phyloP scores from a whole-genome alignment of 2,113 vertebrate species.

The Mustelus asterias region DNA sequence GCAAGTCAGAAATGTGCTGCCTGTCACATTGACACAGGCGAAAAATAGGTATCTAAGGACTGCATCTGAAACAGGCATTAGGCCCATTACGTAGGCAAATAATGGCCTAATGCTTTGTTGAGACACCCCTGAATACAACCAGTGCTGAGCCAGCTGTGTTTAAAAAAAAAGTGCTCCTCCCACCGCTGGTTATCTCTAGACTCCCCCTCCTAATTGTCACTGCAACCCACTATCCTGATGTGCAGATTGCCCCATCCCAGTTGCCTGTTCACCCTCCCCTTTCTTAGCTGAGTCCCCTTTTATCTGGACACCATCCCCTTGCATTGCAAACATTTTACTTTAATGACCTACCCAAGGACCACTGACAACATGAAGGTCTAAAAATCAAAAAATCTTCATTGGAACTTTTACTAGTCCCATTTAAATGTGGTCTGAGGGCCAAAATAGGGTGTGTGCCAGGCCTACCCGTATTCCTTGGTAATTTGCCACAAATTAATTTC shows the following conservation, averaged over 20 bases:
- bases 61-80: too few species aligned
- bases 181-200: not conserved
- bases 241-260: not conserved
- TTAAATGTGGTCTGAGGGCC: not conserved
- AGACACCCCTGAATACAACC: too few species aligned
- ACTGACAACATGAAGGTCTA: not conserved
- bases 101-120: too few species aligned
- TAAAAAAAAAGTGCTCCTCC: not conserved
- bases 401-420: not conserved
- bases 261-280: not conserved
- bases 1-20: too few species aligned
- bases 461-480: not conserved
- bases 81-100: too few species aligned
- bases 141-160: not conserved
- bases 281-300: not conserved
- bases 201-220: not conserved
- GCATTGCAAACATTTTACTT: not conserved
- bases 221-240: not conserved
- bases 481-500: not conserved
- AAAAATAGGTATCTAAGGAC: too few species aligned
- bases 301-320: not conserved
- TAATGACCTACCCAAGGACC: not conserved
- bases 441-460: not conserved
- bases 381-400: not conserved
- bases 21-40: too few species aligned